Conservation (phyloP, 2,888 invertebrate genomes). For the Marasmarcha lunaedactyla region DNA sequence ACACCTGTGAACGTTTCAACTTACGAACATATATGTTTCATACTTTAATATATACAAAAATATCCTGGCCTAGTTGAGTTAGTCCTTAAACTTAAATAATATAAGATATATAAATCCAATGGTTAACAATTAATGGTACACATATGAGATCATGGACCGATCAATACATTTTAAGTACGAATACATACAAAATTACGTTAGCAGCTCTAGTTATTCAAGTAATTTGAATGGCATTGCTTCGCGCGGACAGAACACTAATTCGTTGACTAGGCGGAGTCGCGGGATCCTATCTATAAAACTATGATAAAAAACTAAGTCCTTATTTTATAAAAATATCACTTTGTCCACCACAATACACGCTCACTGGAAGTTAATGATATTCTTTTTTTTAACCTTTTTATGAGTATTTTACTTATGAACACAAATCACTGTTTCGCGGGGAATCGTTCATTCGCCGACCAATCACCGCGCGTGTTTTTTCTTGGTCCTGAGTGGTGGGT, state of each 20-base stretch:
- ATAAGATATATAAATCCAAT: not conserved
- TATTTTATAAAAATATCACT: conserved; percentile 51
- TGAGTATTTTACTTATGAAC: conserved; percentile 58
- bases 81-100: not conserved
- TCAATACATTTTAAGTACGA: conserved; percentile 38
- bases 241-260: conserved; percentile 28
- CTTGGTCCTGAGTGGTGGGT: not conserved
- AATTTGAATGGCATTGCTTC: conserved; percentile 7
- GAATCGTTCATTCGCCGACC: conserved; percentile 7
- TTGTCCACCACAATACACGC: conserved; percentile 26
- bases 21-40: too few species aligned
- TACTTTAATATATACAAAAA: too few species aligned
- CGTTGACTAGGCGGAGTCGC: conserved; percentile 62
- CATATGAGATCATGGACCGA: conserved; percentile 54
- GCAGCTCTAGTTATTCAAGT: not conserved
- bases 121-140: not conserved
- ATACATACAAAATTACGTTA: conserved; percentile 1
- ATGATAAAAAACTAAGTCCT: conserved; percentile 3
- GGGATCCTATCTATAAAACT: conserved; percentile 22
- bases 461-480: not conserved
- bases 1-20: too few species aligned
- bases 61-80: too few species aligned
- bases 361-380: conserved; percentile 41
- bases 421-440: conserved; percentile 38
- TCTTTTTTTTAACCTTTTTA: conserved; percentile 19